Evolutionary conservation across 2,113 vertebrate species (phyloP), one percentile per base, ranked within the genome.

Genomic region (Apodemus speciosus): DNA sequence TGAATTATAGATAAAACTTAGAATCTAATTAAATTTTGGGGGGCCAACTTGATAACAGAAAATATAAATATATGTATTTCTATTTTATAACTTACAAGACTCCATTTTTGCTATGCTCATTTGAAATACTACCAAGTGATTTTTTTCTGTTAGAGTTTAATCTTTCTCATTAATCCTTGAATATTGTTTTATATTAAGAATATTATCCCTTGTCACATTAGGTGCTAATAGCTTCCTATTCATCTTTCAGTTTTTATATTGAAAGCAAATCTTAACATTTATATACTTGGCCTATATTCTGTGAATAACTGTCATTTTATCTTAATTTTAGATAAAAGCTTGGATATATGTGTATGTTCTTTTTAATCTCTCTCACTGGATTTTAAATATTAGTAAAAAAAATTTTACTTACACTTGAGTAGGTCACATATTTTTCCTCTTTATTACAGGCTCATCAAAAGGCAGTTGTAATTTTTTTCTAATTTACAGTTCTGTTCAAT

Each of bases 301-400:
- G 43, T 87, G 62, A 92, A 81, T 71, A 72, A 80, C 73, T 49
- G 25, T 18, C 46, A 43, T 14, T 43, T 11, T 21, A 11, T 85
- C 6, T 23, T 25, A 83, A 38, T 0, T 32, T 93, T 43, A 76
- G 32, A 91, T 35, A 64, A 53, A 73, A 14, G 60, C 16, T n/a
- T 64, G 16, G 32, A 49, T 84, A 64, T 43, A 4, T 35, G 43
- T 21, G 10, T 49, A 32, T 46, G 14, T 64, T 49, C 58, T 62
- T 72, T 84, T 94, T 73, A 35, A 84, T 76, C 8, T 35, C 21
- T 89, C 3, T 83, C 53, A 73, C n/a, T 79, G 10, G 10, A 85
- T 95, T 95, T 95, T 58, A 93, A 94, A 95, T 85, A 92, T 72
- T 88, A 56, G 30, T 94, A 86, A 91, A 71, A 93, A 93, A 81